These are phyloP conservation scores for Drosophila bocqueti DNA, from an alignment of 1,140 invertebrate genomes.

Conservation along the genomic window DNA sequence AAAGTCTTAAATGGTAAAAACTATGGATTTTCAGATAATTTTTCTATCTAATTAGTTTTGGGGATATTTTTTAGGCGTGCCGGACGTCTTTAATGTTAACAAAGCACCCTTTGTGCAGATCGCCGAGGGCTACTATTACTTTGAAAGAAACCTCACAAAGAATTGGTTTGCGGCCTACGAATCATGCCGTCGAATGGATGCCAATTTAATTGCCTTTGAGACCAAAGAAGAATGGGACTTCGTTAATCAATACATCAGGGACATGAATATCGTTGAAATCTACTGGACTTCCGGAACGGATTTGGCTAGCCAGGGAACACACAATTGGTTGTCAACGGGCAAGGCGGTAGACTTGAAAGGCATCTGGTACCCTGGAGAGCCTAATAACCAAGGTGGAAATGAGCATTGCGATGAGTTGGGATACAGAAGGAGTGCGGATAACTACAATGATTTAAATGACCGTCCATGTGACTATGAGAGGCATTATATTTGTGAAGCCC, in stretches of 20 bases:
- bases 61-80: not conserved
- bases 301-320: not conserved
- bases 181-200: not conserved
- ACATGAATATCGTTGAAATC: not conserved
- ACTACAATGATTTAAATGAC: not conserved
- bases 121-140: not conserved
- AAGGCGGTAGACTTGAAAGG: not conserved
- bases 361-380: slow-evolving; percentile 1
- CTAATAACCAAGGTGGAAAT: slow-evolving; percentile 9
- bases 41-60: not conserved
- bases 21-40: not conserved
- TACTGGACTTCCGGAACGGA: not conserved
- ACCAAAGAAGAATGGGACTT: not conserved
- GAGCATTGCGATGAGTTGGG: slow-evolving; percentile 15
- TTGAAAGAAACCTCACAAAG: not conserved
- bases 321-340: not conserved
- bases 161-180: not conserved
- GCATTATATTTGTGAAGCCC: not conserved
- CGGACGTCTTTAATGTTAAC: not conserved
- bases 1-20: not conserved
- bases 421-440: not conserved
- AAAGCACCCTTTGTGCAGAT: not conserved
- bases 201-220: not conserved
- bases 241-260: not conserved
- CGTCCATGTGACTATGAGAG: not conserved